Conservation (phyloP, 2,113 vertebrate species). For the Caloenas nicobarica region DNA sequence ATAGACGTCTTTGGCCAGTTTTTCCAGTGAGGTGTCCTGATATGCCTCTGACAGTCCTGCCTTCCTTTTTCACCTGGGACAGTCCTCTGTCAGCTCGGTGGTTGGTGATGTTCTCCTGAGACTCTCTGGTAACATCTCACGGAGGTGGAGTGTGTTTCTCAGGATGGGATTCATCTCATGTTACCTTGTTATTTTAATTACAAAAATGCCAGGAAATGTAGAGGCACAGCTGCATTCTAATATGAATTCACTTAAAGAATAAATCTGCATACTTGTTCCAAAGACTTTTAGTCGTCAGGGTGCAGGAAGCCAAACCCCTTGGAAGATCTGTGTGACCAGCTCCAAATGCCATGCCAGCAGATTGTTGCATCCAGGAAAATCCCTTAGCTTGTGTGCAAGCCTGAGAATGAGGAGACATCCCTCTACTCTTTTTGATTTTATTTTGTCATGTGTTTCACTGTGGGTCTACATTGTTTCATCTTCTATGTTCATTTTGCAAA, state of each 20-base stretch:
- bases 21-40: background rate
- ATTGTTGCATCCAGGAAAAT: background rate
- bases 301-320: background rate
- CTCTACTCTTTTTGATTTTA: background rate
- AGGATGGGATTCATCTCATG: background rate
- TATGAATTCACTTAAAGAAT: background rate
- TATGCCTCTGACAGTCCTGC: background rate
- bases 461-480: background rate
- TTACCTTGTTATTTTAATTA: background rate
- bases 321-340: background rate
- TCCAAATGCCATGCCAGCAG: background rate
- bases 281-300: background rate
- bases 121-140: background rate
- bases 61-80: background rate
- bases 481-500: background rate
- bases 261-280: background rate
- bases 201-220: background rate
- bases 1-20: background rate
- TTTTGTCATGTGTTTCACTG: background rate
- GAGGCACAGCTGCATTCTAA: background rate
- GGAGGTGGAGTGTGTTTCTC: background rate
- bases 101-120: background rate
- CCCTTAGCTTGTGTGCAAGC: background rate
- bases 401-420: background rate
- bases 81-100: background rate